These are phyloP conservation scores for Drosophila bipectinata DNA, from an alignment of 1,140 invertebrate genomes.

Conservation along the genomic window DNA sequence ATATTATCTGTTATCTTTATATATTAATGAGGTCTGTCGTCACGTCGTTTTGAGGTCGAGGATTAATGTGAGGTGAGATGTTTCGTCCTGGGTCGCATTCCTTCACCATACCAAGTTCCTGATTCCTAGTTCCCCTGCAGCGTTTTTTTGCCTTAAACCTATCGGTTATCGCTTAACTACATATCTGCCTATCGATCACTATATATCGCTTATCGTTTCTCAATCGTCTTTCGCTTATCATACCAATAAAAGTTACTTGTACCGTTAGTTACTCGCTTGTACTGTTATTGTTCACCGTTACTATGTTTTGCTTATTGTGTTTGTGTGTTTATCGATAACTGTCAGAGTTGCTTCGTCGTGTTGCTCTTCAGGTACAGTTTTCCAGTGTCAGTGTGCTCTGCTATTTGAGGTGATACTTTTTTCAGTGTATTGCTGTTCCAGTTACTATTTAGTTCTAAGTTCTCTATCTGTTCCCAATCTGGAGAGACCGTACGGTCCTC, in stretches of 20 bases:
- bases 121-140: constrained; percentile 35
- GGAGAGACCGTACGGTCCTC: neutral
- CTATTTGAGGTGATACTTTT: neutral
- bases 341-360: neutral
- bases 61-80: constrained; percentile 37
- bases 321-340: neutral
- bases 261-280: constrained; percentile 46
- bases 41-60: constrained; percentile 19
- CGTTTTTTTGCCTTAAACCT: constrained; percentile 23
- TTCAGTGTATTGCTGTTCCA: constrained; percentile 20
- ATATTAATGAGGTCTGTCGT: constrained; percentile 37
- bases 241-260: constrained; percentile 43
- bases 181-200: constrained; percentile 40
- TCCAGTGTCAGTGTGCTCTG: neutral
- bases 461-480: constrained; percentile 7
- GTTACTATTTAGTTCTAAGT: constrained; percentile 15
- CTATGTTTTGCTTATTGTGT: constrained; percentile 11
- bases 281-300: constrained; percentile 41
- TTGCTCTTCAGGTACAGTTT: neutral
- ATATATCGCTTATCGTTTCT: constrained; percentile 36
- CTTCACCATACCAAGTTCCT: neutral
- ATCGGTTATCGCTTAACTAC: constrained; percentile 23
- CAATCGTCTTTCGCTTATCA: constrained; percentile 11
- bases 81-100: constrained; percentile 15
- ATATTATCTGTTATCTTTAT: constrained; percentile 3